Conservation (phyloP, 1,140 invertebrate genomes). For the Glomeris maerens region DNA sequence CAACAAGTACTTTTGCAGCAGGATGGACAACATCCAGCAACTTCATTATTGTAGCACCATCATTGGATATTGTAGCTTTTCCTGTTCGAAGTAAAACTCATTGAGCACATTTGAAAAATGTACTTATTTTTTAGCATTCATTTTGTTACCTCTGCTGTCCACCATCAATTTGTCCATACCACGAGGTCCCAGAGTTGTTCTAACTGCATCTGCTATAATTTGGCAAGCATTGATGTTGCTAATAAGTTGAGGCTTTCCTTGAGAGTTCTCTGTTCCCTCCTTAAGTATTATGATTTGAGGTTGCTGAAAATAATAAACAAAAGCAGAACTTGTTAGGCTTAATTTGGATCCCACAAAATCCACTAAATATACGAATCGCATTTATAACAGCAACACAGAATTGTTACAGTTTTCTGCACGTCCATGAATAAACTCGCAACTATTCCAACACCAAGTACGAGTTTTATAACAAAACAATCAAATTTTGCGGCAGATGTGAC, state of each 20-base stretch:
- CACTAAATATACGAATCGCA: too few relatives aligned
- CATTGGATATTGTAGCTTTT: conserved; percentile 95
- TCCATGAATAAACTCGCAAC: too few relatives aligned
- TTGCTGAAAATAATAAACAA: conserved; percentile 50
- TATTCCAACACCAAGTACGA: too few relatives aligned
- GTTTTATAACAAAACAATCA: too few relatives aligned
- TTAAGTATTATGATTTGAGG: conserved; percentile 94
- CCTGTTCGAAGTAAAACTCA: conserved; percentile 32
- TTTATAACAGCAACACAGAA: too few relatives aligned
- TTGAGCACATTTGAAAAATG: background rate
- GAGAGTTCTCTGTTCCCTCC: conserved; percentile 92
- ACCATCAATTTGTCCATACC: conserved; percentile 99
- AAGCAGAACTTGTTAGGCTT: background rate
- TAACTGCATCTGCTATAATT: conserved; percentile 81
- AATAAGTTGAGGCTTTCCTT: conserved; percentile 90
- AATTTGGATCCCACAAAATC: too few relatives aligned
- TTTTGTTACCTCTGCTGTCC: conserved; percentile 49
- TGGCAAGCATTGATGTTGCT: conserved; percentile 99
- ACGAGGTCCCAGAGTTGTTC: conserved; percentile 92
- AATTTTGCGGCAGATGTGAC: too few relatives aligned
- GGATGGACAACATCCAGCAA: conserved; percentile 94
- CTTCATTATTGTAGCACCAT: conserved; percentile 98
- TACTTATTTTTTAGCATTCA: background rate
- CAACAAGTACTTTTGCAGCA: conserved; percentile 91
- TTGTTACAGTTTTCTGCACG: too few relatives aligned